Percentiles rank a stretch among this genome's conserved stretches.
These are phyloP conservation scores for Darevskia mixta DNA, from an alignment of 2,797 vertebrate genomes.

Conservation along the genomic window DNA sequence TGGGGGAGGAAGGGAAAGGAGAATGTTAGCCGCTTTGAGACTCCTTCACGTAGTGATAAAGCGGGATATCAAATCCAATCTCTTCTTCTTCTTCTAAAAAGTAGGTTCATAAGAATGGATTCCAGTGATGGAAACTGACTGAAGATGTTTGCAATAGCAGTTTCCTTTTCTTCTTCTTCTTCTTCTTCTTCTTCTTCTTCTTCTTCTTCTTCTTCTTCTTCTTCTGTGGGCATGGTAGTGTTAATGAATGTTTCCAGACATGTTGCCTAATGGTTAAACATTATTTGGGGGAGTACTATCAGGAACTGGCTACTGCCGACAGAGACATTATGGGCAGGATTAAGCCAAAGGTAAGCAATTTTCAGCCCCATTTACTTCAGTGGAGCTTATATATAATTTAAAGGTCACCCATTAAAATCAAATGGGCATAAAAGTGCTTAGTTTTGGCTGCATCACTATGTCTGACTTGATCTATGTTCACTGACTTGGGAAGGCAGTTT, in stretches of 20 bases:
- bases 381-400: neutral
- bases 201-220: too few species aligned
- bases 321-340: neutral
- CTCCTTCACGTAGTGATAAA: too few species aligned
- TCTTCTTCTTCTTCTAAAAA: too few species aligned
- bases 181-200: neutral
- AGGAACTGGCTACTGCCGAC: neutral
- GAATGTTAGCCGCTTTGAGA: too few species aligned
- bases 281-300: neutral
- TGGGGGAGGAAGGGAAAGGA: too few species aligned
- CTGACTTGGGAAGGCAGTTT: neutral
- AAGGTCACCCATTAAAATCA: constrained; percentile 1
- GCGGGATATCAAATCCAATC: too few species aligned
- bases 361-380: neutral
- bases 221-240: too few species aligned
- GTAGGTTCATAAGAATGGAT: neutral
- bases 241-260: neutral
- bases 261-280: too few species aligned
- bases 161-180: too few species aligned
- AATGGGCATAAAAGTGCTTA: neutral
- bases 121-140: neutral
- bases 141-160: neutral
- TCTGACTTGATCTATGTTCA: neutral
- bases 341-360: neutral
- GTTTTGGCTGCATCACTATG: too few species aligned